These are phyloP conservation scores for Podarcis muralis DNA, from an alignment of 2,113 vertebrate species.

Conservation along the genomic window DNA sequence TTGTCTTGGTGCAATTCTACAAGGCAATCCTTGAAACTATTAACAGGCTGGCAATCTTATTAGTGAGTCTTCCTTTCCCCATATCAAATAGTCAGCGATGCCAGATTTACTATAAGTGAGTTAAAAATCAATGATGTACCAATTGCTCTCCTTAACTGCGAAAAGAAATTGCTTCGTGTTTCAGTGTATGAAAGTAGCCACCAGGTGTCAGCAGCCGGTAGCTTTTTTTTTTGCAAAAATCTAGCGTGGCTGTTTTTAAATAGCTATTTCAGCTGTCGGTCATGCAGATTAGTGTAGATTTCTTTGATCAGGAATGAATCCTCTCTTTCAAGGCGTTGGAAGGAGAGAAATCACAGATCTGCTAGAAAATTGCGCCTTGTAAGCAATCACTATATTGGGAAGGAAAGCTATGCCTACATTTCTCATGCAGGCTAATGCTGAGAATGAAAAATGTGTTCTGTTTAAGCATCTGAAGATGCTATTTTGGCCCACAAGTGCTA, in stretches of 20 bases:
- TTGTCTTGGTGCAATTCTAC: background rate
- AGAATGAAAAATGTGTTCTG: background rate
- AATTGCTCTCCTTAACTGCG: background rate
- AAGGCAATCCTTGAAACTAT: background rate
- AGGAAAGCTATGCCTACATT: background rate
- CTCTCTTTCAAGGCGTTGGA: rapidly evolving
- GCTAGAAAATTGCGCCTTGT: background rate
- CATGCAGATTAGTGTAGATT: background rate
- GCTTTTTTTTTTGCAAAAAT: background rate
- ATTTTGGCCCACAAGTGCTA: background rate
- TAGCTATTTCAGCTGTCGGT: background rate
- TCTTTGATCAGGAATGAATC: background rate
- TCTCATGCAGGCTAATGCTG: background rate
- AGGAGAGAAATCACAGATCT: background rate
- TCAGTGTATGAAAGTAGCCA: background rate
- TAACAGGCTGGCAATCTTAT: background rate
- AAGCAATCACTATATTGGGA: background rate
- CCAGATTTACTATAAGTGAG: background rate
- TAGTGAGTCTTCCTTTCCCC: background rate
- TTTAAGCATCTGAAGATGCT: background rate
- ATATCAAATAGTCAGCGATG: background rate
- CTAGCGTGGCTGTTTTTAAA: background rate
- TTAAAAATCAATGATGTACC: background rate
- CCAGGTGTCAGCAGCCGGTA: background rate
- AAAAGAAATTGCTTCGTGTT: background rate